A percentile compares a stretch with the other conserved stretches of the same genome.
Evolutionary conservation across 2,113 vertebrate species (phyloP).

Genomic region (Nerophis lumbriciformis): DNA sequence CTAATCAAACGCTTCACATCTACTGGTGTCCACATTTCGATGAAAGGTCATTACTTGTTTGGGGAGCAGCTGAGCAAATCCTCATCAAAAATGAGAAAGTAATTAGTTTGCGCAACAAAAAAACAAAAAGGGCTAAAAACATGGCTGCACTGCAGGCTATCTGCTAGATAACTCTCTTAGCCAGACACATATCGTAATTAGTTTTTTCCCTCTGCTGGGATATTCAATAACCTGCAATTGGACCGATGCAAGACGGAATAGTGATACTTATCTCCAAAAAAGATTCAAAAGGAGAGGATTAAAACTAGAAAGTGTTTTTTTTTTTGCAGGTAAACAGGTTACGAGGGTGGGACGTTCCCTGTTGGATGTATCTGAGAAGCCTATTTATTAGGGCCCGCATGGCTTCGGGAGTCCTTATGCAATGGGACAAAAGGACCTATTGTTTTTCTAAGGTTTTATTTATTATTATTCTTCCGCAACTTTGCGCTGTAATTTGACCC

Average conservation of each 20-base stretch:
- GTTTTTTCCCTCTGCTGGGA: conserved; percentile 70
- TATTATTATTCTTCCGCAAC: no score
- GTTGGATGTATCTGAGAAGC: conserved; percentile 32
- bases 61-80: conserved; percentile 59
- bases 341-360: conserved; percentile 37
- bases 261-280: conserved; percentile 63
- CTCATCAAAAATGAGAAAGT: conserved; percentile 58
- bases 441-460: no score
- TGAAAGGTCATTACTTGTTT: conserved; percentile 68
- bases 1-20: conserved; percentile 66
- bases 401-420: no score
- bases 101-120: conserved; percentile 71
- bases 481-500: no score
- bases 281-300: conserved; percentile 61
- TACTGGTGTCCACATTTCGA: conserved; percentile 65
- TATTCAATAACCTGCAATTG: conserved; percentile 72
- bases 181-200: conserved; percentile 69
- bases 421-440: no score
- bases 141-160: conserved; percentile 67
- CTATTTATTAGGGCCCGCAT: conserved; percentile 18
- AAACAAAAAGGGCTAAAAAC: conserved; percentile 65
- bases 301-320: conserved; percentile 49
- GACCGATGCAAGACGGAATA: conserved; percentile 64
- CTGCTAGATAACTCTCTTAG: conserved; percentile 68
- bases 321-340: conserved; percentile 53